Evolutionary conservation across 1,140 invertebrate genomes (phyloP), one percentile per base, ranked within the genome.

Genomic region (Palaemon carinicauda): DNA sequence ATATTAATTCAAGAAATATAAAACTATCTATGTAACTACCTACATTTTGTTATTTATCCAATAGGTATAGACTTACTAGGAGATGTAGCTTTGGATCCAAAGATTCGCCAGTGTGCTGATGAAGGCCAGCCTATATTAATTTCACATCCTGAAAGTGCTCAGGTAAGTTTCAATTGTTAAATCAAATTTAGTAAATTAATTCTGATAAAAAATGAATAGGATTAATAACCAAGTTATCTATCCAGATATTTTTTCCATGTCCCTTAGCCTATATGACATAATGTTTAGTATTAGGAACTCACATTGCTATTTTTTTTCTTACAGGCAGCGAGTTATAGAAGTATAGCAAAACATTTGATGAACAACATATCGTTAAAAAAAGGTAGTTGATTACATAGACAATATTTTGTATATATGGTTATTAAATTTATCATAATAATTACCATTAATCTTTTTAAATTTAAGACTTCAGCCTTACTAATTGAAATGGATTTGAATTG

Each of bases 41-140:
- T n/a, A n/a, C n/a, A n/a, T n/a, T 78, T 78, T 7, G 31, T 21
- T 65, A 21, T 52, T 69, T 78, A n/a, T 50, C 7, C 5, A 41
- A 41, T 78, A 88, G 87, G 69, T 51, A 85, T 89, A 5, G 84
- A 87, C 12, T 27, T 87, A 21, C 77, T 89, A 69, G 88, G 88
- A 4, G 88, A 89, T 31, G 84, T 89, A n/a, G 84, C 88, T 15
- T 53, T 89, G 29, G 71, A 80, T 60, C 50, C 56, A 7, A 15
- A 24, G 52, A 87, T 89, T 53, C 33, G 88, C 4, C 33, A 69
- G 29, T 84, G 84, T 21, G 82, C 84, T 27, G 88, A 89, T 71
- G 41, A 65, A 33, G 88, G 88, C 0, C 51, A 73, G 29, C 88
- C 88, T 19, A n/a, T 88, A 1, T 60, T 80, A 15, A 15, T 88